Evolutionary conservation across 1,140 invertebrate species (phyloP).

Genomic region (Hyles euphorbiae): DNA sequence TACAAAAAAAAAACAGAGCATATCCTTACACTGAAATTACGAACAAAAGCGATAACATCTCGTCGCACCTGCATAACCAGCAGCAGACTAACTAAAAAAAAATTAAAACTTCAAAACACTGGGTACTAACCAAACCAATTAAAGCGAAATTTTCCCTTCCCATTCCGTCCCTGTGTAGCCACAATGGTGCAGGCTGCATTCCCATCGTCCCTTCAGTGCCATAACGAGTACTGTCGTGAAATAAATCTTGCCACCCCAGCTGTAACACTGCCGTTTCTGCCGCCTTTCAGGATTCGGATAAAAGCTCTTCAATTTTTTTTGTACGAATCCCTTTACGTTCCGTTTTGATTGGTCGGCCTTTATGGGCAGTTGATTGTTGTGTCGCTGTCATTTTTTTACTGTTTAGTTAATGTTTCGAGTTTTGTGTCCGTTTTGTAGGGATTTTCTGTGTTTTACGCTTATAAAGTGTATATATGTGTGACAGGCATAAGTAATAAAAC

Average conservation of each 20-base stretch:
- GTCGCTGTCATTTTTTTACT: slow-evolving; percentile 7
- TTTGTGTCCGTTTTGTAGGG: no score
- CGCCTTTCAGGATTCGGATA: slow-evolving; percentile 55
- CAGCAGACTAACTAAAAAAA: no score
- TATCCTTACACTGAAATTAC: no score
- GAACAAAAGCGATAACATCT: no score
- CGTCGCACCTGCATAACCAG: no score
- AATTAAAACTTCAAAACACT: background rate
- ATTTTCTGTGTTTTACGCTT: no score
- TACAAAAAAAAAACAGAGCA: no score
- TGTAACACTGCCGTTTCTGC: slow-evolving; percentile 44
- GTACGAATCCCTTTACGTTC: slow-evolving; percentile 54
- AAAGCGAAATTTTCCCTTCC: background rate
- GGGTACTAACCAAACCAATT: no score
- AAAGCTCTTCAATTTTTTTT: slow-evolving; percentile 67
- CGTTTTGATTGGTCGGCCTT: slow-evolving; percentile 58
- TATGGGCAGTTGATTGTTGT: slow-evolving; percentile 39
- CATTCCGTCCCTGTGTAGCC: slow-evolving; percentile 21
- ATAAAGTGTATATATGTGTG: no score
- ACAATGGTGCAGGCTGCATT: slow-evolving; percentile 49
- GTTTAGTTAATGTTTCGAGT: no score
- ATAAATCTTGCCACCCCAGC: slow-evolving; percentile 67
- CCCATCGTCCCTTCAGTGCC: slow-evolving; percentile 59
- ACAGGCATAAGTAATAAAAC: no score
- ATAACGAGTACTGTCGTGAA: slow-evolving; percentile 66